These are phyloP conservation scores for Hylyphantes graminicola DNA, from an alignment of 1,140 invertebrate species.

Conservation along the genomic window DNA sequence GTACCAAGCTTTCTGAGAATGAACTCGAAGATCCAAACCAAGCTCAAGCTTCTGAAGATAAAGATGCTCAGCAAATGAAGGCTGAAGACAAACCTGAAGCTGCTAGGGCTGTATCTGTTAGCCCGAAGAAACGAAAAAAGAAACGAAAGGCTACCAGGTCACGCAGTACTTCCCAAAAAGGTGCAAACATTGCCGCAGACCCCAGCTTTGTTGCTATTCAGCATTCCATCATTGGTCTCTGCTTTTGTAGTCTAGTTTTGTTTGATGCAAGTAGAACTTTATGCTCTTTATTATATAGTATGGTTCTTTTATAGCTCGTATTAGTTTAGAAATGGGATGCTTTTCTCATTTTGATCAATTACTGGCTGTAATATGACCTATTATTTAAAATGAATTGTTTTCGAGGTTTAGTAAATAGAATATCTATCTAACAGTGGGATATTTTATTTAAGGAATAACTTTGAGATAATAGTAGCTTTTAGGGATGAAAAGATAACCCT, in stretches of 20 bases:
- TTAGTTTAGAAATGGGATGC: not conserved
- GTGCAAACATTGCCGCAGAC: conserved; percentile 26
- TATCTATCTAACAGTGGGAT: too few relatives aligned
- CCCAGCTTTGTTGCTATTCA: conserved; percentile 49
- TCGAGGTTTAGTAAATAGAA: too few relatives aligned
- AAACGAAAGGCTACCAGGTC: conserved; percentile 40
- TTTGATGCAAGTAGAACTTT: conserved; percentile 49
- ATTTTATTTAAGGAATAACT: too few relatives aligned
- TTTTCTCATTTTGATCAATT: not conserved
- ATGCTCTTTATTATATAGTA: conserved; percentile 11
- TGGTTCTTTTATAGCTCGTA: not conserved
- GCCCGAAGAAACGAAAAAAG: conserved; percentile 45
- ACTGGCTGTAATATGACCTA: not conserved
- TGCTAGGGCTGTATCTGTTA: not conserved
- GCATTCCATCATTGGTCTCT: conserved; percentile 50
- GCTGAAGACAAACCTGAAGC: conserved; percentile 24
- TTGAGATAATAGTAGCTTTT: too few relatives aligned
- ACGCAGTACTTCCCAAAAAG: conserved; percentile 39
- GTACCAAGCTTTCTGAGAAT: not conserved
- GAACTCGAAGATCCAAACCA: not conserved
- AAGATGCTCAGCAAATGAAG: not conserved
- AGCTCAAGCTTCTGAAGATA: not conserved
- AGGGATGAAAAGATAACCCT: too few relatives aligned
- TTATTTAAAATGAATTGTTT: too few relatives aligned
- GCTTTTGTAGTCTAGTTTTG: conserved; percentile 55